Conservation (phyloP, 37 sponge, comb jelly and placozoan species). For the Agelas oroides region DNA sequence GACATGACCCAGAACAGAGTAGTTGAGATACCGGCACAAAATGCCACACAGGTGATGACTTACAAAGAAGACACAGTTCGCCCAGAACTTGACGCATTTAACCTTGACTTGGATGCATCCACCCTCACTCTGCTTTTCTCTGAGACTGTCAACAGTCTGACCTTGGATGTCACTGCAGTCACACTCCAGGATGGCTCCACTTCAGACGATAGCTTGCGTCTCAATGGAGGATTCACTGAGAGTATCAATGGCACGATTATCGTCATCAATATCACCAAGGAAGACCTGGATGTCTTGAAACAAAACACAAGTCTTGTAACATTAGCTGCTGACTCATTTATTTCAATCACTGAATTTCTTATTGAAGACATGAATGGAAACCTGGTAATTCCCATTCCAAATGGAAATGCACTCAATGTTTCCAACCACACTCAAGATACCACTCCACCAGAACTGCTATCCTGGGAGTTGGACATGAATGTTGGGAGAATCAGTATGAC, state of each 20-base stretch:
- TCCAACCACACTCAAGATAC: conserved; percentile 75
- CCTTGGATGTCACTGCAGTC: conserved; percentile 54
- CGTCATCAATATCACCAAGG: conserved; percentile 76
- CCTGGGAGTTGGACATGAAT: conserved; percentile 85
- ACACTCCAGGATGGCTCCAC: conserved; percentile 71
- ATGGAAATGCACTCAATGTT: conserved; percentile 52
- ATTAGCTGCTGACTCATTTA: conserved; percentile 55
- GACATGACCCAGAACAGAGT: conserved; percentile 83
- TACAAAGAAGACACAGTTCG: conserved; percentile 58
- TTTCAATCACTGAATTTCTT: conserved; percentile 71
- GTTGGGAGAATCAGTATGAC: conserved; percentile 73
- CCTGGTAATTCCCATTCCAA: conserved; percentile 41
- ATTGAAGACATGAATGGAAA: conserved; percentile 88
- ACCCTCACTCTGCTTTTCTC: conserved; percentile 81
- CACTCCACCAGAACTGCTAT: conserved; percentile 77
- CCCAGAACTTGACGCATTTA: conserved; percentile 66
- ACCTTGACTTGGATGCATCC: conserved; percentile 81
- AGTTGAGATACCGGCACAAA: conserved; percentile 26
- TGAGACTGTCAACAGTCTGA: conserved; percentile 82
- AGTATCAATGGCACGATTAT: conserved; percentile 75
- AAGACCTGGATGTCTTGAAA: conserved; percentile 85
- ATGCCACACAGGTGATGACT: conserved; percentile 40
- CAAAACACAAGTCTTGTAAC: conserved; percentile 84
- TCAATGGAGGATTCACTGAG: conserved; percentile 74
- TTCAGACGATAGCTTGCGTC: conserved; percentile 59